phyloP scores from a whole-genome alignment of 2,888 invertebrate genomes.

The Rhagium mordax region DNA sequence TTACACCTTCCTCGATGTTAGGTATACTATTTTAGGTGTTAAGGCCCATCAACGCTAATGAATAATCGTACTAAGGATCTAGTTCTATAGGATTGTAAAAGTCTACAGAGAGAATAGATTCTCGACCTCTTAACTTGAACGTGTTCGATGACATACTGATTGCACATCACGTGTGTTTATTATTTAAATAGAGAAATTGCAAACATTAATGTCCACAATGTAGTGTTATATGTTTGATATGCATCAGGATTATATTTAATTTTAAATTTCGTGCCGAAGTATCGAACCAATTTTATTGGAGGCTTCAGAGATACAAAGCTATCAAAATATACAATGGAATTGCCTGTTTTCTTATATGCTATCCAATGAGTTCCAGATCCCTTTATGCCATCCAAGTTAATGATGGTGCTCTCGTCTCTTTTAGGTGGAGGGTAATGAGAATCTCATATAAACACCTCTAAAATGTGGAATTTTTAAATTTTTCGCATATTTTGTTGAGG shows the following conservation, averaged over 20 bases:
- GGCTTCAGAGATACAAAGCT: constrained; percentile 22
- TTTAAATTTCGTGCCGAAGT: not conserved
- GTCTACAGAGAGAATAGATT: constrained; percentile 8
- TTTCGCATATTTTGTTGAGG: not conserved
- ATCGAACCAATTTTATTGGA: not conserved
- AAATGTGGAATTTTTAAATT: not conserved
- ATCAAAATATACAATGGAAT: constrained; percentile 37
- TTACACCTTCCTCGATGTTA: constrained; percentile 17
- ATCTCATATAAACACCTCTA: not conserved
- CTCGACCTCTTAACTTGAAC: constrained; percentile 9
- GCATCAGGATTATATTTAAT: constrained; percentile 18
- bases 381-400: not conserved
- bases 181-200: constrained; percentile 1
- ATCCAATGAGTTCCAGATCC: constrained; percentile 25
- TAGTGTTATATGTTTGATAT: constrained; percentile 7
- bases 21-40: constrained; percentile 17
- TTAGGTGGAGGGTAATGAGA: too few species aligned
- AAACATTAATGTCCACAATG: constrained; percentile 22
- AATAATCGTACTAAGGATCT: not conserved
- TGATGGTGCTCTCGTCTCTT: too few species aligned
- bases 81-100: not conserved
- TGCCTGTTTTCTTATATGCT: constrained; percentile 29
- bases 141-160: constrained; percentile 1
- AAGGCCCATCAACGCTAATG: not conserved
- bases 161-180: not conserved